Percentiles rank a stretch among this genome's conserved stretches.
These are phyloP conservation scores for Lasioglossum malachurum DNA, from an alignment of 2,888 invertebrate genomes.

Conservation along the genomic window DNA sequence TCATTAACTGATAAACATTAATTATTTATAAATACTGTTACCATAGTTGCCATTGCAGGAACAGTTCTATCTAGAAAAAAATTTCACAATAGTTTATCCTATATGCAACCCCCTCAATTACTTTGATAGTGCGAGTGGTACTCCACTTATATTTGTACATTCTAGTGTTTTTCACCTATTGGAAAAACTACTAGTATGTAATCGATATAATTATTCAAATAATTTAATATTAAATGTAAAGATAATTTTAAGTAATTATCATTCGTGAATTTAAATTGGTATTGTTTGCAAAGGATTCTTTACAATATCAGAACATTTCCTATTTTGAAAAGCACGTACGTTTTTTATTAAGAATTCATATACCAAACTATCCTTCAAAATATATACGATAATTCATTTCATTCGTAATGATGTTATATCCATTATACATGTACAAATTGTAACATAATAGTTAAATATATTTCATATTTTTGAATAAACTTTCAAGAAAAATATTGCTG, in stretches of 20 bases:
- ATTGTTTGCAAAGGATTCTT: conserved; percentile 20
- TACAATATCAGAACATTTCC: conserved; percentile 11
- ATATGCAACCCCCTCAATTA: not conserved
- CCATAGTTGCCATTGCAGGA: not conserved
- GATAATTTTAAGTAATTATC: conserved; percentile 12
- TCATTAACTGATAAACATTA: conserved; percentile 12
- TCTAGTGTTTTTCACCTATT: conserved; percentile 3
- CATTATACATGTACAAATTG: conserved; percentile 55
- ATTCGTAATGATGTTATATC: conserved; percentile 16
- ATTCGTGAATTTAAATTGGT: not conserved
- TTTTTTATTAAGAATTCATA: conserved; percentile 20
- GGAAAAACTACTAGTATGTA: not conserved
- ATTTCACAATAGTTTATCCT: not conserved
- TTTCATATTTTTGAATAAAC: conserved; percentile 75
- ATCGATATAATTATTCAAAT: conserved; percentile 6
- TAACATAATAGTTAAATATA: conserved; percentile 67
- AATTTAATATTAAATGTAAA: conserved; percentile 27
- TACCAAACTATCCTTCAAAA: conserved; percentile 5
- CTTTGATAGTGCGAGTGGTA: not conserved
- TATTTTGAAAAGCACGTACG: not conserved
- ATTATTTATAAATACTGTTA: conserved; percentile 22
- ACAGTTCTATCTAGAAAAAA: not conserved
- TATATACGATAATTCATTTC: conserved; percentile 12
- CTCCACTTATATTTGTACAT: not conserved
- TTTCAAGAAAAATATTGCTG: conserved; percentile 40